Conservation (phyloP, 2,888 invertebrate species). For the Sinotaia quadrata region DNA sequence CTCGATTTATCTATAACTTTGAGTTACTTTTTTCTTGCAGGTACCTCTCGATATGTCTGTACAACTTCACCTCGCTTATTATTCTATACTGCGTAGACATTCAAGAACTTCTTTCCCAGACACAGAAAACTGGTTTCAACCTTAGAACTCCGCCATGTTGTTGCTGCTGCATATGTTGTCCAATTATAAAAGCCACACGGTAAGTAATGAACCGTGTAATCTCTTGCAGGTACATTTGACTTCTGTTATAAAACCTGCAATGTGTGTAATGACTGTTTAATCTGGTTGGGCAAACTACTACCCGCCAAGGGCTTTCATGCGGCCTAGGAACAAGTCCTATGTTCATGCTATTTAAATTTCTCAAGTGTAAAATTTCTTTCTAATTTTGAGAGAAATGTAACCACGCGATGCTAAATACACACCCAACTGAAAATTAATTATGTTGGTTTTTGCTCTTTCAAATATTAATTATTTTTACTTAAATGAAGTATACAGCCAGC, state of each 20-base stretch:
- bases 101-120: constrained; percentile 10
- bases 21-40: background rate
- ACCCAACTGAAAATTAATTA: too few relatives aligned
- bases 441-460: too few relatives aligned
- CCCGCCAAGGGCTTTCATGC: too few relatives aligned
- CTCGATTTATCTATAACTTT: background rate
- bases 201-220: constrained; percentile 6
- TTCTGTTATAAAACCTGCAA: background rate
- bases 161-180: constrained; percentile 36
- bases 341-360: too few relatives aligned
- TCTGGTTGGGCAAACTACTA: too few relatives aligned
- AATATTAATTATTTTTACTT: too few relatives aligned
- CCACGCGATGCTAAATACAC: too few relatives aligned
- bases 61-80: constrained; percentile 31
- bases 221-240: background rate
- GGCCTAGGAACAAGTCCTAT: too few relatives aligned
- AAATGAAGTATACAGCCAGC: too few relatives aligned
- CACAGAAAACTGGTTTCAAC: constrained; percentile 12
- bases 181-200: constrained; percentile 16
- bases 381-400: background rate
- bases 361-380: background rate
- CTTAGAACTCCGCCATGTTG: constrained; percentile 29
- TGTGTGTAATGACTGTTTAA: background rate
- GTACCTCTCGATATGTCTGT: constrained; percentile 22
- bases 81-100: constrained; percentile 31